Conservation (phyloP, 2,797 vertebrate species). For the Amblyraja radiata region DNA sequence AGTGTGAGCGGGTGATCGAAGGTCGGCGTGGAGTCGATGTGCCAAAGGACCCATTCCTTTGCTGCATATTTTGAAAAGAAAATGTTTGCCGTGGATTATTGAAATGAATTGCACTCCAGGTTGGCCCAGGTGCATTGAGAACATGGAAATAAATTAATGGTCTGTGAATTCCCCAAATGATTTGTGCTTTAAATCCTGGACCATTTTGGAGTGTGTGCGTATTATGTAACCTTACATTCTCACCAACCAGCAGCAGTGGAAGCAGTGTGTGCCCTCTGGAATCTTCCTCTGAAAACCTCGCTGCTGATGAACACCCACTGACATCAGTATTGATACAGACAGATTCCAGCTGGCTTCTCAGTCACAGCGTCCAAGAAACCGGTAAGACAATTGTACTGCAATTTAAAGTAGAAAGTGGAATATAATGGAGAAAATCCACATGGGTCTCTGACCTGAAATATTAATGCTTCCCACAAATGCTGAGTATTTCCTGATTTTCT, state of each 20-base stretch:
- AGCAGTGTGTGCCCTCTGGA: no score
- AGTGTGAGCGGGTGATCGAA: no score
- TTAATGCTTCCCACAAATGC: no score
- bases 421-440: background rate
- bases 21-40: no score
- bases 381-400: conserved; percentile 38
- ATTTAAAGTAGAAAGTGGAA: background rate
- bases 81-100: background rate
- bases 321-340: conserved; percentile 43
- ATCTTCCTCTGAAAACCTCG: background rate
- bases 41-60: no score
- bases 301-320: background rate
- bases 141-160: background rate
- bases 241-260: background rate
- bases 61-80: no score
- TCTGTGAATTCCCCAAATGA: no score
- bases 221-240: background rate
- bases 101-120: background rate
- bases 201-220: background rate
- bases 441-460: no score
- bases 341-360: conserved; percentile 47
- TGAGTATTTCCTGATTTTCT: no score
- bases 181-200: background rate
- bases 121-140: background rate
- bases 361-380: background rate